A percentile compares a stretch with the other conserved stretches of the same genome.
These are phyloP conservation scores for Cyanistes caeruleus DNA, from an alignment of 2,113 vertebrate genomes.

Conservation along the genomic window DNA sequence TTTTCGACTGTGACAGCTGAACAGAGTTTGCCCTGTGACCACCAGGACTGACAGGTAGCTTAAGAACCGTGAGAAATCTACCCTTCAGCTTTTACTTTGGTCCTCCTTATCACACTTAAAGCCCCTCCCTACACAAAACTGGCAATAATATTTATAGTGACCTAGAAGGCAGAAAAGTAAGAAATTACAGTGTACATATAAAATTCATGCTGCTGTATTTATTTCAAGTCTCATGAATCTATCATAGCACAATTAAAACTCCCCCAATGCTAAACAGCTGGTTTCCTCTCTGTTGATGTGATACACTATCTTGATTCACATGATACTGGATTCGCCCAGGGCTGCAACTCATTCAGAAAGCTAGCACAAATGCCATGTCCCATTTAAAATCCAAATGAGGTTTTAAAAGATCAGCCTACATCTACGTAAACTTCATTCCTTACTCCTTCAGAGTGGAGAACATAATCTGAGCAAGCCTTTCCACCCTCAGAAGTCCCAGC, in stretches of 20 bases:
- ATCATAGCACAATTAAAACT: not conserved
- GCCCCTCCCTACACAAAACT: not conserved
- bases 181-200: not conserved
- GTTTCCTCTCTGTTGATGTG: not conserved
- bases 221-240: not conserved
- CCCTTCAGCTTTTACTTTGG: not conserved
- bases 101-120: not conserved
- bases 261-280: not conserved
- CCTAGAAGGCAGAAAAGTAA: not conserved
- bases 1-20: not conserved
- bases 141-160: not conserved
- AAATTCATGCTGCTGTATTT: not conserved
- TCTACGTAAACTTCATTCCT: not conserved
- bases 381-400: not conserved
- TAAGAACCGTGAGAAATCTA: not conserved
- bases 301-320: not conserved
- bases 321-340: not conserved
- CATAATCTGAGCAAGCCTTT: not conserved
- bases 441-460: not conserved
- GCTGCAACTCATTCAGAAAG: constrained; percentile 40
- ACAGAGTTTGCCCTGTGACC: not conserved
- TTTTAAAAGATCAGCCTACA: not conserved
- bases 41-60: not conserved
- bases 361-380: not conserved
- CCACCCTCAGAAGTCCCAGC: not conserved